Base-by-base conservation (phyloP, 2,797 vertebrate genomes). In the Thalassophryne amazonica region DNA sequence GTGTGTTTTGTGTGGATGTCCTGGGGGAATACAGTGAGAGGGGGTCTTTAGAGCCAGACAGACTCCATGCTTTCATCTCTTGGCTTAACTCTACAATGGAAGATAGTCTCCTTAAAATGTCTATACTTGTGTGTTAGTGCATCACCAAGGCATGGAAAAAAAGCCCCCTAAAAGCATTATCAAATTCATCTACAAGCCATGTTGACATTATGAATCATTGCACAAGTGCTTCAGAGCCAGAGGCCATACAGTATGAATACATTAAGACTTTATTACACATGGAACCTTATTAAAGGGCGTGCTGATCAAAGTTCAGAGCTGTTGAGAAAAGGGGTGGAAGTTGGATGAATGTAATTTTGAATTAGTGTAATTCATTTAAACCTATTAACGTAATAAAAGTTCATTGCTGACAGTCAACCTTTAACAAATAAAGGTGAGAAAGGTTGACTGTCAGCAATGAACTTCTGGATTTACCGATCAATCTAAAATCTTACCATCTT, bases 31-130 rank as follows among this genome's bases (percentile, higher is more conserved):
- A 78, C 65, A 77, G 47, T 33, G 35, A 51, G 36, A 53, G 47
- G 41, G 56, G 66, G 60, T 74, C 64, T 82, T 79, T 78, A 76
- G 54, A 67, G 65, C 69, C 58, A 78, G 78, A 81, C 73, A 80
- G 60, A 71, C 67, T 53, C 55, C 41, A 56, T 61, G 73, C 82
- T 81, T 85, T 80, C 75, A 86, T 83, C 83, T 70, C 64, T 73
- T 49, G 61, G 53, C 65, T 67, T 42, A 60, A 72, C 73, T 73
- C 80, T 60, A 80, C 73, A 83, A 73, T 79, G 21, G 42, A 49
- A 41, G 56, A 75, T 62, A 47, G 53, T 48, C 51, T 48, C 32
- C 41, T 17, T 71, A 39, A 78, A 62, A 34, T 17, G 17, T 64
- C 53, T 42, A n/a, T 50, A 27, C 25, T 21, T 48, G 12, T 41